Evolutionary conservation across 2,888 invertebrate genomes (phyloP).

Genomic region (Thysanoteuthis rhombus): DNA sequence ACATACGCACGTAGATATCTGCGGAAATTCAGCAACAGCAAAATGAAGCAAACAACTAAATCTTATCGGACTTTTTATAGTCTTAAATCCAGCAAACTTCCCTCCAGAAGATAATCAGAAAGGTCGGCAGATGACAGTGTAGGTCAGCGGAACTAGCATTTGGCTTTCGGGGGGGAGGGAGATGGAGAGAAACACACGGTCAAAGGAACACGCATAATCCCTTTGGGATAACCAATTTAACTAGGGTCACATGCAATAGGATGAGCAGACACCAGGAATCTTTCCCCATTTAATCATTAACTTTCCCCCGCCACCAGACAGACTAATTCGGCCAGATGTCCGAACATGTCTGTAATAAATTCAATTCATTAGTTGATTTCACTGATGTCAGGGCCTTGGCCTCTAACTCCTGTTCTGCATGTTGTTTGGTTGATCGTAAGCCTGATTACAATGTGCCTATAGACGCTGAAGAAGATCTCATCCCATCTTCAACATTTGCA

Average conservation of each 20-base stretch:
- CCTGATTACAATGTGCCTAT: neutral
- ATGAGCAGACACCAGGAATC: neutral
- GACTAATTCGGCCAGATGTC: neutral
- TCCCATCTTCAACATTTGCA: neutral
- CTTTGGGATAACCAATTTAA: neutral
- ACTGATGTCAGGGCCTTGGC: neutral
- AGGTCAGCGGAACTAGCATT: neutral
- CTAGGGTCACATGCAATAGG: neutral
- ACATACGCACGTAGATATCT: neutral
- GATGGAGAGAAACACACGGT: neutral
- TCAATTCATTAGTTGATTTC: neutral
- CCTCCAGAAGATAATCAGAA: neutral
- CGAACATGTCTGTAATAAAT: neutral
- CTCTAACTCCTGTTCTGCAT: neutral
- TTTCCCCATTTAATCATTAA: neutral
- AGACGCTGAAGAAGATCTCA: neutral
- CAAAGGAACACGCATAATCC: neutral
- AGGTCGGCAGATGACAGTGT: neutral
- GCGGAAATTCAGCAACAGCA: neutral
- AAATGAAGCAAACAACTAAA: neutral
- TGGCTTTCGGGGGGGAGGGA: neutral
- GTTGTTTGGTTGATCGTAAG: neutral
- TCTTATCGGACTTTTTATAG: neutral
- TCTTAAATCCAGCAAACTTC: neutral
- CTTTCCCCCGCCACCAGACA: neutral